These are phyloP conservation scores for Drosophila gunungcola DNA, from an alignment of 1,140 invertebrate species.

Conservation along the genomic window DNA sequence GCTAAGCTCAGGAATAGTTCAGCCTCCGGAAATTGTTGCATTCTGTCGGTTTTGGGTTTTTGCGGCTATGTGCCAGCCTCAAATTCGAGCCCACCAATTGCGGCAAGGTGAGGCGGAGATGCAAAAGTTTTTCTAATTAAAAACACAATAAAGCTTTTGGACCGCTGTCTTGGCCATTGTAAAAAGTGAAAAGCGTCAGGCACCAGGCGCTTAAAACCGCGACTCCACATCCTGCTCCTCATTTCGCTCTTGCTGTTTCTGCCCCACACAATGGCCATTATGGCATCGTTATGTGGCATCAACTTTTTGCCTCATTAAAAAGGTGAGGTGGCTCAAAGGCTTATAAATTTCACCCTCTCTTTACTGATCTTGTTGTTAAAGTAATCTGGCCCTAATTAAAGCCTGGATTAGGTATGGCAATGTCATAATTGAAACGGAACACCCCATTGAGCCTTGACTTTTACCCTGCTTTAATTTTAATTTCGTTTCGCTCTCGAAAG, in stretches of 20 bases:
- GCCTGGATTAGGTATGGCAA: constrained; percentile 18
- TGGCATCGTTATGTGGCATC: constrained; percentile 55
- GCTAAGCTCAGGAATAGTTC: constrained; percentile 38
- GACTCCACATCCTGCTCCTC: constrained; percentile 15
- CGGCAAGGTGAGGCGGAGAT: neutral
- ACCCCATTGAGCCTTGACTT: constrained; percentile 7
- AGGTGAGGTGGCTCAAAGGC: constrained; percentile 38
- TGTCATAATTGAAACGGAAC: constrained; percentile 43
- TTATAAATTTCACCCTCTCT: neutral
- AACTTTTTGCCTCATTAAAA: constrained; percentile 59
- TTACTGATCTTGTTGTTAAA: constrained; percentile 9
- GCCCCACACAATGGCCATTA: constrained; percentile 44
- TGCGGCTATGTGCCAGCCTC: constrained; percentile 18
- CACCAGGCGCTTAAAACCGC: constrained; percentile 33
- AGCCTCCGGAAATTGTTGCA: constrained; percentile 16
- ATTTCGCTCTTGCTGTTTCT: neutral
- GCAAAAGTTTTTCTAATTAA: constrained; percentile 62
- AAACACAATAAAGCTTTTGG: constrained; percentile 55
- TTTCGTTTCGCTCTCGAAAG: neutral
- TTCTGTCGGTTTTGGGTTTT: constrained; percentile 23
- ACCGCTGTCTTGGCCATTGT: constrained; percentile 25
- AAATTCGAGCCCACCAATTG: constrained; percentile 45
- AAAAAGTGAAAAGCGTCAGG: constrained; percentile 13
- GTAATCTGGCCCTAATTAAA: constrained; percentile 30
- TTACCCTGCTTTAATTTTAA: constrained; percentile 31